Evolutionary conservation across 2,113 vertebrate species (phyloP).

Genomic region (Lophochroa leadbeateri): DNA sequence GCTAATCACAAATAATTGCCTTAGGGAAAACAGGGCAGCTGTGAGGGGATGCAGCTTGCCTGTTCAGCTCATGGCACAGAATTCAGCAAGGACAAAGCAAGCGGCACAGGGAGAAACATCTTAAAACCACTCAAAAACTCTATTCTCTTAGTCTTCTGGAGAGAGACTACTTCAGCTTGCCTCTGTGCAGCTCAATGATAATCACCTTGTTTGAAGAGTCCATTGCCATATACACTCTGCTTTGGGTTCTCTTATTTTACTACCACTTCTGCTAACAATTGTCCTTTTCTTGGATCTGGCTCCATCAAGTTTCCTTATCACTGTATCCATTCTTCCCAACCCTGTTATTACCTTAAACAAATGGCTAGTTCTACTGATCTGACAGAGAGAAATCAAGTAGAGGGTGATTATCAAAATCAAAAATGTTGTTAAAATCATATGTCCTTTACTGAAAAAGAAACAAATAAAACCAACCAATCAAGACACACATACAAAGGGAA

Average conservation of each 20-base stretch:
- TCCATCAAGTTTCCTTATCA: neutral
- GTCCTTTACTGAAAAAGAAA: neutral
- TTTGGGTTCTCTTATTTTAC: neutral
- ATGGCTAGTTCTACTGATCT: neutral
- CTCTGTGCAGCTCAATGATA: neutral
- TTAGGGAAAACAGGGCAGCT: neutral
- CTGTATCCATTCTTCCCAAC: neutral
- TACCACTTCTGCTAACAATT: neutral
- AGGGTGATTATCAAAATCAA: neutral
- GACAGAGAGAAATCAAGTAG: neutral
- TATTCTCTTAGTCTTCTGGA: neutral
- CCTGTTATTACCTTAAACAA: neutral
- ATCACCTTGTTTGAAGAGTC: neutral
- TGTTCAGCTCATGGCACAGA: neutral
- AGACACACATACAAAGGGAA: neutral
- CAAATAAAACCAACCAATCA: neutral
- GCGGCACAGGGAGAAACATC: neutral
- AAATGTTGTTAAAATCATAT: neutral
- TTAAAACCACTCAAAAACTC: neutral
- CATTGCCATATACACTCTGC: neutral
- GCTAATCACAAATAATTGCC: constrained; percentile 13
- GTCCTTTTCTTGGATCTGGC: neutral
- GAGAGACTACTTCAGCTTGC: neutral
- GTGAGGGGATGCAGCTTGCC: neutral
- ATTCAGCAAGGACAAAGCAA: neutral